Evolutionary conservation across 2,113 vertebrate genomes (phyloP), one percentile per base, ranked within the genome.

Genomic region (Chloebia gouldiae): DNA sequence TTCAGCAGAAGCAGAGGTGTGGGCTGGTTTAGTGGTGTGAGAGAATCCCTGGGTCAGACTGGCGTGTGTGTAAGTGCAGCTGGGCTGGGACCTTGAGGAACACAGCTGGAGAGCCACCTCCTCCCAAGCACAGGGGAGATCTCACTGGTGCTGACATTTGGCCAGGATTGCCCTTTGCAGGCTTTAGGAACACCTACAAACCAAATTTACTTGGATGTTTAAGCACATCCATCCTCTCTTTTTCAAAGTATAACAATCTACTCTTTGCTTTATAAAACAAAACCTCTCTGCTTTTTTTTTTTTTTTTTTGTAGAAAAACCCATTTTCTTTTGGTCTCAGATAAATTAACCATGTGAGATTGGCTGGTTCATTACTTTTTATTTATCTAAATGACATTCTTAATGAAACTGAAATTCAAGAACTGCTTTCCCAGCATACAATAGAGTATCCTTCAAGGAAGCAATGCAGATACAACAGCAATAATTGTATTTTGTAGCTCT

Each of bases 381-480:
- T 78, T 88, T 75, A 66, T 59, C 35, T 86, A 90, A 92, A 51
- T 33, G 2, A 31, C 31, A 21, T 63, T 75, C 56, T 81, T 85
- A 85, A 80, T 68, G 13, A 76, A 72, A 53, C n/a, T 80, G 60
- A 12, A 75, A 39, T 35, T 90, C 53, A 17, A 86, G 93, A 92
- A 78, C 47, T 69, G 44, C 83, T 90, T 64, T 86, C 53, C 56
- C 82, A 86, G 85, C 93, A 35, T 51, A 40, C 63, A 63, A 30
- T 30, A 69, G 56, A 81, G n/a, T 71, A 64, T 79, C 37, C 57
- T 86, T 30, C 53, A 27, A 65, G 60, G 76, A 95, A 85, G 54
- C 24, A 65, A 73, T 92, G 82, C 93, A 92, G 72, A 64, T 60
- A 33, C 44, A 84, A 82, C 76, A 92, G 93, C 95, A 97, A 93